Evolutionary conservation across 2,797 vertebrate species (phyloP), one percentile per base, ranked within the genome.

Genomic region (Rachycentron canadum): DNA sequence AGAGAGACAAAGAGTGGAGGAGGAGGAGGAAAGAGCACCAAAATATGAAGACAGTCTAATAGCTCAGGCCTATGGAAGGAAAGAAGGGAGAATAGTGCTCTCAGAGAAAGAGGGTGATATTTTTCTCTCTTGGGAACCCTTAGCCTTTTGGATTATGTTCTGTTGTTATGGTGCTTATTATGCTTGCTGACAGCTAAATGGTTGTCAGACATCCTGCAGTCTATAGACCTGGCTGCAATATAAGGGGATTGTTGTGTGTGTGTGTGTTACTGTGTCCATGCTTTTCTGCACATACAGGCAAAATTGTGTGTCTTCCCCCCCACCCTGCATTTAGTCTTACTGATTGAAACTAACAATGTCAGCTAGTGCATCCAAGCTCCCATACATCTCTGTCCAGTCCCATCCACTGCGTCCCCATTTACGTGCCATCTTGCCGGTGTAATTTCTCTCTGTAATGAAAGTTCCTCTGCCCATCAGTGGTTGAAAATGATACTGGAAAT

Each of bases 401-500:
- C 53, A 59, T 86, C 82, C 79, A 61, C 77, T 49, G 40, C 86
- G 79, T 88, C 58, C 79, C 71, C 86, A 83, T 85, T 76, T 79
- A 60, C 9, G 16, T 60, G 58, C 85, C 85, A 87, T 87, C 85
- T 84, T 84, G 71, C 74, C 85, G 73, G 41, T 63, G 69, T 91
- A 90, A 93, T 93, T 91, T 91, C 84, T 88, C 82, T 62, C 88
- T 59, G 72, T 95, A 94, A 95, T 95, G 93, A 94, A 93, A 93
- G 92, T 93, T 91, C 91, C 87, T 90, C 82, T 85, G 83, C 91
- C 91, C 87, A 93, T 94, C 92, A 93, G 90, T 79, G 79, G 78
- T 88, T 91, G 87, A 91, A 94, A 94, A 95, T 94, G 87, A 94
- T 87, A 91, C 88, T 88, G 86, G 92, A 94, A 92, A 93, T 91